Evolutionary conservation across 2,113 vertebrate genomes (phyloP), one percentile per base, ranked within the genome.

Genomic region (Andinoacara biseriatus): DNA sequence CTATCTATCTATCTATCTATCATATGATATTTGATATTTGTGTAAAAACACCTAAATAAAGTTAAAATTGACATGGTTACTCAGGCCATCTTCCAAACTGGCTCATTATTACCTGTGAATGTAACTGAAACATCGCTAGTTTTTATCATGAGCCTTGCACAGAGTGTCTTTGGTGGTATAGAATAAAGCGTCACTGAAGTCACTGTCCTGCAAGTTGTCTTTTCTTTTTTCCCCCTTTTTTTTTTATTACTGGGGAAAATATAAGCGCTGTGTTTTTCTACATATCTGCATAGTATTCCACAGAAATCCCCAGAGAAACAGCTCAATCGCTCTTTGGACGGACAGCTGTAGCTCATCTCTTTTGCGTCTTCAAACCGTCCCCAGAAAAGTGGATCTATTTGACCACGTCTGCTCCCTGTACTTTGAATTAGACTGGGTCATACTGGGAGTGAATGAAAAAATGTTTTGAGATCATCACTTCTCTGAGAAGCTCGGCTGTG

Each of bases 321-420:
- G 52, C 52, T 88, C 84, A 80, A 43, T 80, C 59, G 80, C 63
- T 80, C 20, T 33, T 35, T 63, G 92, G 92, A 93, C 81, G 87
- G 89, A 86, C 92, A 93, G 83, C 79, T 91, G 81, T 58, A 79
- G 83, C 67, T 85, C 61, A 3, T 84, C 84, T 62, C 56, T 29
- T 82, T 26, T n/a, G 67, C 58, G 54, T 88, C 86, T 87, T 85
- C 86, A 87, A 8, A 80, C 58, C 52, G 6, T 74, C 57, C 80
- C 43, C 74, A 18, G 78, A 54, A 77, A 86, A 83, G 74, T 61
- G 60, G 76, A 67, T 65, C 14, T 52, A 40, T 86, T 10, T 76
- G 57, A 74, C 54, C 49, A 69, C 60, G 43, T 83, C 22, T 85
- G 29, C 60, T 46, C 9, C 35, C 49, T 56, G 74, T 75, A 5